phyloP scores from a whole-genome alignment of 1,140 invertebrate species.

The Drosophila ogumai region DNA sequence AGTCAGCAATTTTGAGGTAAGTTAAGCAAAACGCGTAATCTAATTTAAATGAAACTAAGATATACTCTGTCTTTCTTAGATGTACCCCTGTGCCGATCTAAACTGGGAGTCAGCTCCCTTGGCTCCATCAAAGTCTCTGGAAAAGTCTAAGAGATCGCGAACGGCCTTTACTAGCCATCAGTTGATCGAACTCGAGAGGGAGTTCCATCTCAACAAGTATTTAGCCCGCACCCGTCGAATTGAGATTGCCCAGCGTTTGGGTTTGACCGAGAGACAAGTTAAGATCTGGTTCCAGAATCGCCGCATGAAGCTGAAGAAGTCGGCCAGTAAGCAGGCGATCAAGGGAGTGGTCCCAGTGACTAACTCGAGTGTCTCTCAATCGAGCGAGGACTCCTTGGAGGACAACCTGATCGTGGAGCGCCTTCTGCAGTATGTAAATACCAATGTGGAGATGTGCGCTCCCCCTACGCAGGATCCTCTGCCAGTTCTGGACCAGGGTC shows the following conservation, averaged over 20 bases:
- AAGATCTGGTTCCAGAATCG: slow-evolving; percentile 92
- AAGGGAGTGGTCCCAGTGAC: neutral
- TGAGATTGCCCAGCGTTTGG: slow-evolving; percentile 90
- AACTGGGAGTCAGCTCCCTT: slow-evolving; percentile 5
- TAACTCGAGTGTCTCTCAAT: neutral
- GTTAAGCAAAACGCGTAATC: neutral
- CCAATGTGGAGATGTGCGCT: slow-evolving; percentile 3
- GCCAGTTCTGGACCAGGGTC: neutral
- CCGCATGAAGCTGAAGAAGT: slow-evolving; percentile 76
- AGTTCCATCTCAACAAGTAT: slow-evolving; percentile 89
- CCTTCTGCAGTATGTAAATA: slow-evolving; percentile 51
- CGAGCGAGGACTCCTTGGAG: slow-evolving; percentile 9
- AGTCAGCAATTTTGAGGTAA: slow-evolving; percentile 18
- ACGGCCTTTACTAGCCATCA: slow-evolving; percentile 93
- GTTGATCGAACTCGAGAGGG: slow-evolving; percentile 87
- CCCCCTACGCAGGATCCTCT: neutral
- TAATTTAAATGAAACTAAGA: neutral
- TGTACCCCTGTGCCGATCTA: neutral
- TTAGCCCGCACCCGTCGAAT: slow-evolving; percentile 92
- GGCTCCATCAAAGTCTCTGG: slow-evolving; percentile 5
- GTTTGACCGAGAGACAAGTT: slow-evolving; percentile 93
- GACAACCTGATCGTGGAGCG: slow-evolving; percentile 64
- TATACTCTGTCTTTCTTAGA: neutral
- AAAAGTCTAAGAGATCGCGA: slow-evolving; percentile 84
- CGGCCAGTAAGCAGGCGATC: slow-evolving; percentile 23